A percentile compares a stretch with the other conserved stretches of the same genome.
Evolutionary conservation across 2,113 vertebrate species (phyloP).

Genomic region (Anarhynchus alexandrinus): DNA sequence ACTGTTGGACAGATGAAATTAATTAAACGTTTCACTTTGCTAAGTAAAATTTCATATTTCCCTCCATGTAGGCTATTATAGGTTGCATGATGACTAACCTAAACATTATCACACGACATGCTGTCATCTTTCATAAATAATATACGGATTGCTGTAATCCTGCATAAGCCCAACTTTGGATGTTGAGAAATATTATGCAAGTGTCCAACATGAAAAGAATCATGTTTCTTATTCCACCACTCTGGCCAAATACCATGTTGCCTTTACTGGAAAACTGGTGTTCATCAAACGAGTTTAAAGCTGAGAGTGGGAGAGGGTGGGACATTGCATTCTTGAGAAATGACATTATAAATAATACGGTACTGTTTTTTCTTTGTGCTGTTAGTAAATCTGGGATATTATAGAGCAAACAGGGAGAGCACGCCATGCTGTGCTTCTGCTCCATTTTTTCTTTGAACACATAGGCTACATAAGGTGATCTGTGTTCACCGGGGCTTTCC

Average conservation of each 20-base stretch:
- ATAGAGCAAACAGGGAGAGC: not conserved
- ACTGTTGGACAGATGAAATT: conserved; percentile 34
- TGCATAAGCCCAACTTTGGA: conserved; percentile 9
- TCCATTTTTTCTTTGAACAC: not conserved
- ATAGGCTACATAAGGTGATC: not conserved
- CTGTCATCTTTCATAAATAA: conserved; percentile 47
- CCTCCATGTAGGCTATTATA: conserved; percentile 8
- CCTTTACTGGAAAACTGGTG: conserved; percentile 56
- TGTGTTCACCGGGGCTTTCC: not conserved
- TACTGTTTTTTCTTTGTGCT: conserved; percentile 22
- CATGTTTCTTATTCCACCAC: conserved; percentile 47
- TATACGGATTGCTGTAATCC: conserved; percentile 22
- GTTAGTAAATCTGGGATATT: not conserved
- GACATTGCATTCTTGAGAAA: conserved; percentile 53
- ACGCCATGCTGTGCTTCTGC: not conserved
- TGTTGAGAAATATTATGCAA: conserved; percentile 44
- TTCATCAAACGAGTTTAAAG: conserved; percentile 51
- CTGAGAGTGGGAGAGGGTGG: conserved; percentile 51
- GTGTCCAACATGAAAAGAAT: conserved; percentile 42
- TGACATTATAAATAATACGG: conserved; percentile 45
- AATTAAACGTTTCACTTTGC: conserved; percentile 32
- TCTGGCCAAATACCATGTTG: conserved; percentile 49
- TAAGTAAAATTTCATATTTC: conserved; percentile 26
- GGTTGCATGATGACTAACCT: conserved; percentile 34
- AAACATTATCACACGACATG: conserved; percentile 3